Percentiles rank a stretch among this genome's conserved stretches.
Evolutionary conservation across 1,140 invertebrate species (phyloP).

Genomic region (Trichoplusia ni): DNA sequence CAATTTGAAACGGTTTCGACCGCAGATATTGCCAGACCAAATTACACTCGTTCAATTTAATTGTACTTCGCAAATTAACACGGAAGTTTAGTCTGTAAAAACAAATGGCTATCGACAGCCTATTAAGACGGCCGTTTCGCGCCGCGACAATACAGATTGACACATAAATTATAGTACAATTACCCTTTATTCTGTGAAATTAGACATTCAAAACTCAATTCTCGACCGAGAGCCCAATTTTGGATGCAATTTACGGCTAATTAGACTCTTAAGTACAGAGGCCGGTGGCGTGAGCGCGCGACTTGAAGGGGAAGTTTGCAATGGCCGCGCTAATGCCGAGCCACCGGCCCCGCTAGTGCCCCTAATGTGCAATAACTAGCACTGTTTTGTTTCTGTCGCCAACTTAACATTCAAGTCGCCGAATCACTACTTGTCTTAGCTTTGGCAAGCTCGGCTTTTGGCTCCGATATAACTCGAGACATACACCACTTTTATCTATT

Average conservation of each 20-base stretch:
- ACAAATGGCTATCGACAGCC: conserved; percentile 34
- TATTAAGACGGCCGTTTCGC: conserved; percentile 28
- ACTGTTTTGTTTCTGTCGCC: conserved; percentile 40
- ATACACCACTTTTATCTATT: background rate
- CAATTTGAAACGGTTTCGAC: too few species aligned
- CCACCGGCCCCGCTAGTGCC: conserved; percentile 8
- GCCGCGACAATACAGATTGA: conserved; percentile 57
- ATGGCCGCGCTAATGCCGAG: conserved; percentile 50
- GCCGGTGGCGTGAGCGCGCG: conserved; percentile 39
- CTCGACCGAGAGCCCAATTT: conserved; percentile 70
- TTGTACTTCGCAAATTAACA: conserved; percentile 15
- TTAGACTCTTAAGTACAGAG: conserved; percentile 75
- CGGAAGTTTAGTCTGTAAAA: conserved; percentile 6
- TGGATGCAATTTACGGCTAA: conserved; percentile 76
- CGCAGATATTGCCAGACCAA: too few species aligned
- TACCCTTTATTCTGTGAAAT: conserved; percentile 70
- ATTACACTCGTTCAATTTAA: too few species aligned
- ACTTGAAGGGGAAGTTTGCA: conserved; percentile 50
- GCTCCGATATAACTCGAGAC: background rate
- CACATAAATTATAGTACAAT: conserved; percentile 62
- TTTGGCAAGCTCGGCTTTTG: background rate
- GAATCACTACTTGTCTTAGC: conserved; percentile 21
- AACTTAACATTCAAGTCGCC: conserved; percentile 16
- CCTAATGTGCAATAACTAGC: conserved; percentile 47
- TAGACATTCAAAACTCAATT: conserved; percentile 75